Base-by-base conservation (phyloP, 1,140 invertebrate genomes). In the Goniozus legneri region DNA sequence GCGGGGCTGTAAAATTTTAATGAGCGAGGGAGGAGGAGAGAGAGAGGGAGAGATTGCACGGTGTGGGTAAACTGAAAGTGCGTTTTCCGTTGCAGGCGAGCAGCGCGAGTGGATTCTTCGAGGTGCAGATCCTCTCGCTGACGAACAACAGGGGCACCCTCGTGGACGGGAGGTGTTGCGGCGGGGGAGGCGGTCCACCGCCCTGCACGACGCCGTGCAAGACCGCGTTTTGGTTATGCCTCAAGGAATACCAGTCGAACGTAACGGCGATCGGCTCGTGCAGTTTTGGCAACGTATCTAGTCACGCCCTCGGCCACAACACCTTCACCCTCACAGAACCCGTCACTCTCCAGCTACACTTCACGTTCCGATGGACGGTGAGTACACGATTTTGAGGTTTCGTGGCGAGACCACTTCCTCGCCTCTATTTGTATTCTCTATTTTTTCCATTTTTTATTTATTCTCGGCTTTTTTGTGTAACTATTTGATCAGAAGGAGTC, bases 341-440 rank as follows among this genome's bases (percentile, higher is more conserved):
- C 21, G 84, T 87, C 60, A 88, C 87, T 58, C 80, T 92, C 46
- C 83, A 87, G 56, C 77, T 93, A 60, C 88, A 87, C 55, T 92
- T 93, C 77, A 86, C 88, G 53, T 92, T 93, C 75, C 82, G 89
- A 71, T 93, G 90, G 90, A 92, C 90, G 82, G 89, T 92, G 71
- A 89, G 88, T 69, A n/a, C n/a, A n/a, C n/a, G n/a, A n/a, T n/a
- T n/a, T n/a, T n/a, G n/a, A n/a, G n/a, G n/a, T n/a, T n/a, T n/a
- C n/a, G n/a, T n/a, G n/a, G n/a, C n/a, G n/a, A n/a, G n/a, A n/a
- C n/a, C n/a, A n/a, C n/a, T n/a, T n/a, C n/a, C n/a, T n/a, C n/a
- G n/a, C n/a, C n/a, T n/a, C n/a, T n/a, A n/a, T n/a, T n/a, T n/a
- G n/a, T n/a, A n/a, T n/a, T n/a, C n/a, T n/a, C n/a, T n/a, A n/a